Evolutionary conservation across 2,888 invertebrate genomes (phyloP).

Genomic region (Drosophila subquinaria): DNA sequence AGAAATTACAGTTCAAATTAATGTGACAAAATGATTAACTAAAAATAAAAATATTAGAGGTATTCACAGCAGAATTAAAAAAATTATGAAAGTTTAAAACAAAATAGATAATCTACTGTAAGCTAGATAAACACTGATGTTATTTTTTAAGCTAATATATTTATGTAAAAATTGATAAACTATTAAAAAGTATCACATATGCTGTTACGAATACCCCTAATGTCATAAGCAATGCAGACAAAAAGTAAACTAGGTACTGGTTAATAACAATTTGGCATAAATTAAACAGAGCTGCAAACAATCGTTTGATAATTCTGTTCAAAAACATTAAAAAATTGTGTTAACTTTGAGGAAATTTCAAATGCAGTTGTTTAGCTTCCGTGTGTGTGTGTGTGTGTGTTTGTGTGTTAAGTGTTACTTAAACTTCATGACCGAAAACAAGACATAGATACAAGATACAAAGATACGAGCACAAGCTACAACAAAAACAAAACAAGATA

Average conservation of each 20-base stretch:
- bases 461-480: conserved; percentile 36
- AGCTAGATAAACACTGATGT: no score
- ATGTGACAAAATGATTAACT: not conserved
- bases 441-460: conserved; percentile 37
- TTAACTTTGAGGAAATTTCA: conserved; percentile 30
- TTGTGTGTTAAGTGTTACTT: conserved; percentile 13
- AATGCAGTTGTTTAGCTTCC: conserved; percentile 32
- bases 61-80: not conserved
- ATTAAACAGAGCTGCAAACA: conserved; percentile 33
- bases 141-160: no score
- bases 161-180: not conserved
- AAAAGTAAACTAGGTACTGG: conserved; percentile 4
- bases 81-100: not conserved
- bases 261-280: conserved; percentile 33
- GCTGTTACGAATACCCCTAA: conserved; percentile 29
- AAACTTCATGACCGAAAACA: conserved; percentile 10
- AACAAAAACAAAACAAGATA: conserved; percentile 29
- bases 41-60: not conserved
- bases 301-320: conserved; percentile 32
- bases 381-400: conserved; percentile 10
- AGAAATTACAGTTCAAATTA: not conserved
- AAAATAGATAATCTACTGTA: not conserved
- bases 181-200: not conserved
- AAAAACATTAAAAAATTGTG: conserved; percentile 16
- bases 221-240: conserved; percentile 14